Conservation (phyloP, 1,140 invertebrate genomes). For the Philopotamus ludificatus region DNA sequence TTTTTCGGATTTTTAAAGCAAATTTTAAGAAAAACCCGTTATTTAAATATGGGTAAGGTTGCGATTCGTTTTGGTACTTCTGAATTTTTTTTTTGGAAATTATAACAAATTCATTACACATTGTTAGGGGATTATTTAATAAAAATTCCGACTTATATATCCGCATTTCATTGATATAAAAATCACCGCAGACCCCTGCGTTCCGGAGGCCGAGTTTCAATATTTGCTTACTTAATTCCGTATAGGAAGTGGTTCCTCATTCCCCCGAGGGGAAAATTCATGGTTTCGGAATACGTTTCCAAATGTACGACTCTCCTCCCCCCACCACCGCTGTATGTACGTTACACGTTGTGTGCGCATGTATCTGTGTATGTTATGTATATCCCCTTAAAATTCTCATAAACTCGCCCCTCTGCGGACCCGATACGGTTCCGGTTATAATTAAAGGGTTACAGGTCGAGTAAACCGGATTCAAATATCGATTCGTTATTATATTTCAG, state of each 20-base stretch:
- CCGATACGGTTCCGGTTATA: constrained; percentile 20
- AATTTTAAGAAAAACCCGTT: too few species aligned
- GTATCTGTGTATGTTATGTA: neutral
- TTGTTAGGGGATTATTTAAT: too few species aligned
- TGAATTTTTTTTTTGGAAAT: too few species aligned
- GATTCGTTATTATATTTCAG: constrained; percentile 15
- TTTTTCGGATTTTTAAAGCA: too few species aligned
- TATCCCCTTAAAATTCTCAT: constrained; percentile 1
- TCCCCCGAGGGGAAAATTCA: constrained; percentile 1
- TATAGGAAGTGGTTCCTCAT: constrained; percentile 10
- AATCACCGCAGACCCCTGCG: neutral
- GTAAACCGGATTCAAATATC: constrained; percentile 16
- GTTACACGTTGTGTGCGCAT: neutral
- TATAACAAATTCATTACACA: too few species aligned
- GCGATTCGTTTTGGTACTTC: too few species aligned
- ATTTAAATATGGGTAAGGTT: too few species aligned
- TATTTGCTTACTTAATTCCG: constrained; percentile 12
- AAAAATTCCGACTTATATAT: too few species aligned
- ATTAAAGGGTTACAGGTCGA: constrained; percentile 16
- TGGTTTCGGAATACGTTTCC: neutral
- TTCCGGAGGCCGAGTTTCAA: constrained; percentile 10
- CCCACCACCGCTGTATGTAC: neutral
- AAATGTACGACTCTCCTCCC: neutral
- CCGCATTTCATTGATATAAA: neutral
- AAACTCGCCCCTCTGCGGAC: neutral